A percentile compares a stretch with the other conserved stretches of the same genome.
phyloP scores from a whole-genome alignment of 2,113 vertebrate species.

The Conger conger region DNA sequence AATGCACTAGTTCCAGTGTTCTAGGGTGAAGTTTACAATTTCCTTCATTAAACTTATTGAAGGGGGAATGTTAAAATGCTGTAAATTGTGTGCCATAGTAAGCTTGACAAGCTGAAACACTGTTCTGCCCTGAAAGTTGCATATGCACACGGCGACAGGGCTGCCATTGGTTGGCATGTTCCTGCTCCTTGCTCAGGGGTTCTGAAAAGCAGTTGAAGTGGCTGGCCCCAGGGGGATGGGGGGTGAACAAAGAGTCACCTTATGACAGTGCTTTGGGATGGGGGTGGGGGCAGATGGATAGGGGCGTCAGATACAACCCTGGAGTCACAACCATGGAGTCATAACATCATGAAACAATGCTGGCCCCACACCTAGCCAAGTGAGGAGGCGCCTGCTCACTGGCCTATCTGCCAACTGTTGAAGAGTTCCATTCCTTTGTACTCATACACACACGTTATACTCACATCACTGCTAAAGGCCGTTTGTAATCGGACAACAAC shows the following conservation, averaged over 20 bases:
- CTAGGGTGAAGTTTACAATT: not conserved
- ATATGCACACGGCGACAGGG: not conserved
- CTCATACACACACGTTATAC: conserved; percentile 17
- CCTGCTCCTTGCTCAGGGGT: not conserved
- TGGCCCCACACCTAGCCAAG: not conserved
- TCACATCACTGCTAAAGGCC: not conserved
- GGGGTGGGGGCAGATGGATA: no score
- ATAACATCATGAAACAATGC: not conserved
- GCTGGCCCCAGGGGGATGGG: no score
- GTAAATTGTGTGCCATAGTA: no score
- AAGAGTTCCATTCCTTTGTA: not conserved
- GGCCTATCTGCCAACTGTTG: not conserved
- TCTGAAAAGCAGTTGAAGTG: no score
- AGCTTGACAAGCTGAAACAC: no score
- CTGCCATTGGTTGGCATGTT: not conserved
- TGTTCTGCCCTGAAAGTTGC: no score
- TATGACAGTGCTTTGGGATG: no score
- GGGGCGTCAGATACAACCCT: no score
- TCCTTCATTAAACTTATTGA: no score
- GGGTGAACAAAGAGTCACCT: no score
- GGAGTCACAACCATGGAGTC: no score
- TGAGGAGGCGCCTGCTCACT: not conserved
- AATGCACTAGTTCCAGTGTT: not conserved
- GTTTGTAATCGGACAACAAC: not conserved
- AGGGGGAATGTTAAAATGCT: no score